Evolutionary conservation across 2,888 invertebrate genomes (phyloP), one percentile per base, ranked within the genome.

Genomic region (Ochropleura leucogaster): DNA sequence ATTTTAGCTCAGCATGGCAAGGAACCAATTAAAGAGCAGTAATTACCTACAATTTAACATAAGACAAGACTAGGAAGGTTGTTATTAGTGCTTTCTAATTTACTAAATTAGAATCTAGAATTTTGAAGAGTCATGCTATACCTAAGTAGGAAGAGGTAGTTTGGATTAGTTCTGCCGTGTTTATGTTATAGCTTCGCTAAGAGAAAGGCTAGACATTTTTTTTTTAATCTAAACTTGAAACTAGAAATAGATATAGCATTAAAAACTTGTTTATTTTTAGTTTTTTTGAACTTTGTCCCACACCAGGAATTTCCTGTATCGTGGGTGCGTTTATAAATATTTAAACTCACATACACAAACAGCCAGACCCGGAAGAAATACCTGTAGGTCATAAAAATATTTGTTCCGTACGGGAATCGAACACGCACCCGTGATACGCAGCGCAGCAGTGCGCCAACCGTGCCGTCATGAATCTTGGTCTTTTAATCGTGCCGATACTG

Each of bases 21-120:
- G 84, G 67, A 80, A 80, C 82, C 60, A 86, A 85, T 85, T 83
- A 78, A 78, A 78, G 40, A 60, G 51, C 59, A 40, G 51, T 85
- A 86, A 85, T 86, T 80, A 71, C 55, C 68, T 10, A 68, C 70
- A 80, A 76, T 85, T 80, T 73, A 57, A 68, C 68, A 44, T 67
- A 79, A 83, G 68, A 60, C 65, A 69, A 74, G 83, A 67, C 66
- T 40, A 74, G 69, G 73, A 70, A 68, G 63, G 57, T 57, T 68
- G 44, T 63, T 67, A 81, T 74, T 82, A 80, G 55, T 55, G 51
- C 85, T 86, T 86, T 85, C 85, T 85, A 84, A 76, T 72, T 70
- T 67, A 74, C 49, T 59, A 67, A 81, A 78, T 79, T 78, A 73
- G 42, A 83, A 80, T 83, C 79, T 83, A 80, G 79, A 30, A 68